Conservation (phyloP, 92 coral and sea anemone species). For the Actinernus sp. region DNA sequence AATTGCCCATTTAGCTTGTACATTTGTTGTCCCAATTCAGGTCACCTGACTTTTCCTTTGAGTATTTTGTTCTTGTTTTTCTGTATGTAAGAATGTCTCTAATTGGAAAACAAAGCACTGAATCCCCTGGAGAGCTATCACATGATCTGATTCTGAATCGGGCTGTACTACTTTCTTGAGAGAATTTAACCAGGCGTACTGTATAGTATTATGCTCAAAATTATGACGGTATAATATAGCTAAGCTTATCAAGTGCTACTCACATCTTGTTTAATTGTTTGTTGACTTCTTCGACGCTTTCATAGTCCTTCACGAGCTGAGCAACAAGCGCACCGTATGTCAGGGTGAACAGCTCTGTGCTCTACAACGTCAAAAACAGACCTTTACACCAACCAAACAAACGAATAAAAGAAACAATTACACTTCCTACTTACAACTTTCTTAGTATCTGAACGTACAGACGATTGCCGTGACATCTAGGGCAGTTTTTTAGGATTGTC, state of each 20-base stretch:
- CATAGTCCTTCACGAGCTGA: constrained; percentile 95
- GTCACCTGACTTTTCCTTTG: too few species aligned
- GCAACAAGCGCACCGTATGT: constrained; percentile 97
- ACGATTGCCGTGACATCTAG: constrained; percentile 93
- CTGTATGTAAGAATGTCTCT: too few species aligned
- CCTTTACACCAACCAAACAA: neutral
- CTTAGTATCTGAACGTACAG: constrained; percentile 90
- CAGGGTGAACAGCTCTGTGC: constrained; percentile 91
- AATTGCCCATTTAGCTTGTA: too few species aligned
- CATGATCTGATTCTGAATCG: too few species aligned
- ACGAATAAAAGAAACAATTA: neutral
- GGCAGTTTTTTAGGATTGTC: neutral
- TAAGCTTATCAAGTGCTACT: constrained; percentile 3
- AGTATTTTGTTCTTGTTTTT: too few species aligned
- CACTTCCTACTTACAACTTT: constrained; percentile 83
- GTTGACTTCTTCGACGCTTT: constrained; percentile 94
- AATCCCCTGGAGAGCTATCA: neutral
- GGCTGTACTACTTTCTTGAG: too few species aligned
- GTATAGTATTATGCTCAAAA: too few species aligned
- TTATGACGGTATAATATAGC: too few species aligned
- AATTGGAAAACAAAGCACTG: neutral
- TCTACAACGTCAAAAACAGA: constrained; percentile 46
- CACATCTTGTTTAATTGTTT: constrained; percentile 96
- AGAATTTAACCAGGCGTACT: too few species aligned
- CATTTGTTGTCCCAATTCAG: too few species aligned